Evolutionary conservation across 2,888 invertebrate genomes (phyloP), one percentile per base, ranked within the genome.

Genomic region (Diaprepes abbreviatus): DNA sequence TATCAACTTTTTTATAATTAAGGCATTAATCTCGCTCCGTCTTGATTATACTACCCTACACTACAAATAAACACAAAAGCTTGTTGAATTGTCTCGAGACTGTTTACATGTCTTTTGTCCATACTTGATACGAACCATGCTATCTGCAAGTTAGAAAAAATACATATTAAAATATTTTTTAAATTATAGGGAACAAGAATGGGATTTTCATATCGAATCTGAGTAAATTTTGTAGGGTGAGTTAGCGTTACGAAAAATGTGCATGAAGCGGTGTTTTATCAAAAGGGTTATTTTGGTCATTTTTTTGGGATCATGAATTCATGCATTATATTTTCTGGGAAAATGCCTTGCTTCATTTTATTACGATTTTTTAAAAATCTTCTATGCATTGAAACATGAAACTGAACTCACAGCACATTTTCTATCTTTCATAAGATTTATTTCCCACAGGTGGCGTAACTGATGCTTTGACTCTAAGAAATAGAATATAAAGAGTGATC

Each of bases 141-240:
- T n/a, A n/a, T n/a, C n/a, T n/a, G n/a, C n/a, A n/a, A n/a, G n/a
- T n/a, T n/a, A n/a, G n/a, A n/a, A n/a, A n/a, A n/a, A n/a, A n/a
- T n/a, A n/a, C n/a, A n/a, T n/a, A n/a, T n/a, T 33, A 7, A 10
- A 35, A 35, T 21, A 12, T 3, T 50, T 50, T 45, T 28, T 14
- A 28, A 48, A 28, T 50, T 50, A 28, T 50, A 28, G 48, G 48
- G 16, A 50, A 1, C 28, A 50, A 1, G 14, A 50, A 2, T 28
- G 48, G 48, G 28, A 28, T 50, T 28, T 28, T 3, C 9, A 7
- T 6, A 28, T 50, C 9, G 14, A 31, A 16, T 9, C 48, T 2
- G 48, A 21, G 16, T 50, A 50, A 45, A 24, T 24, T 14, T 28
- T 14, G 21, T 14, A 12, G 14, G 48, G 48, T 50, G 48, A 50